Base-by-base conservation (phyloP, 2,888 invertebrate genomes). In the Ichneumon xanthorius region DNA sequence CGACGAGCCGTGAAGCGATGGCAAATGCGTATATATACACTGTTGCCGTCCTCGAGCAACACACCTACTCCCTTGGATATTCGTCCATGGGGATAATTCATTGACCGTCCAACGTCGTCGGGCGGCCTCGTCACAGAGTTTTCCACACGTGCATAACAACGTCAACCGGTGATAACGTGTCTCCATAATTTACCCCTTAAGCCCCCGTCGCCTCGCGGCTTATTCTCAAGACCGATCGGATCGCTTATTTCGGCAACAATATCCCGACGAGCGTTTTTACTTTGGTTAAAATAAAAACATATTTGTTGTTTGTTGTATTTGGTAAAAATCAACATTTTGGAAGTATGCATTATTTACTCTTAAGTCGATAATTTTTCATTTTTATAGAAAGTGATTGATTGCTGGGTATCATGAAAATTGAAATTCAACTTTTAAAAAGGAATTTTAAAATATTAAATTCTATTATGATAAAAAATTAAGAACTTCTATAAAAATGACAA, bases 1-100 rank as follows among this genome's bases (percentile, higher is more conserved):
- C 71, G 50, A 71, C 70, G 71, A 79, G 71, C 79, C 79, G 71
- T 79, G 71, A 79, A 79, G 71, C 79, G 71, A 70, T 37, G 50
- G 63, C 48, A 58, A 61, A 79, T 63, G 79, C 79, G 70, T 71
- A 30, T 71, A 78, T 71, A 30, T 71, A 68, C 58, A 63, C 61
- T 63, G 71, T 71, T 37, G 50, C 58, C 63, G 55, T 55, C 48
- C 48, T 45, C 68, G 61, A 40, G 70, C 19, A 61, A 77, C 67
- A 55, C 70, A 70, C 48, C 48, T 79, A 63, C 79, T 71, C 71
- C 50, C 63, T 63, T 33, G 33, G 61, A 61, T 72, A 71, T 71
- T 71, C 50, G 50, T 70, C 63, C 63, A 63, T 37, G 71, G 71
- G 50, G 37, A 79, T 72, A 61, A 71, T 79, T 79, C 79, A 79